These are phyloP conservation scores for Mohoua ochrocephala DNA, from an alignment of 2,113 vertebrate species.

Conservation along the genomic window DNA sequence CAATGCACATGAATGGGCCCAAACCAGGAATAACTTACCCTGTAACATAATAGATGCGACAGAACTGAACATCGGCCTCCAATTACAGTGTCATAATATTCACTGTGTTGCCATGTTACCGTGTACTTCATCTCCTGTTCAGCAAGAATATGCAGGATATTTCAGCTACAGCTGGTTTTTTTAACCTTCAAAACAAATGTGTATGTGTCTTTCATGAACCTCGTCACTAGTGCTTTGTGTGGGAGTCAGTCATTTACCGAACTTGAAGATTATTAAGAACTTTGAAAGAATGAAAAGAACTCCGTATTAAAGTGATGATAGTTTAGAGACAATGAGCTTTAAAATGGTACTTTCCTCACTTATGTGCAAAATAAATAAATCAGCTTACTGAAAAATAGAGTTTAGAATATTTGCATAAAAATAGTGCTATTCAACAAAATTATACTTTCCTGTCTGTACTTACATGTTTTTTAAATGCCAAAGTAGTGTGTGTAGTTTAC, in stretches of 20 bases:
- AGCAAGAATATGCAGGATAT: neutral
- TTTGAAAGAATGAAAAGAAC: neutral
- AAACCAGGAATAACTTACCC: neutral
- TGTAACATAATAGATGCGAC: neutral
- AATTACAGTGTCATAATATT: neutral
- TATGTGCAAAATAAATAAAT: neutral
- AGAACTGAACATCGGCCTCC: neutral
- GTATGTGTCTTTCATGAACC: neutral
- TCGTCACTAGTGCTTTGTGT: neutral
- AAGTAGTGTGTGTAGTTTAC: neutral
- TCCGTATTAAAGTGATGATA: neutral
- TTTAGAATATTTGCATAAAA: neutral
- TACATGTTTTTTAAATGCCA: neutral
- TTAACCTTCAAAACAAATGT: neutral
- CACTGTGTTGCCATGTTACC: neutral
- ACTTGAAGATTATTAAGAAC: neutral
- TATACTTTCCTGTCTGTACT: neutral
- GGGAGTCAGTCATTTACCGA: fast-evolving
- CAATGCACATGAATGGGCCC: neutral
- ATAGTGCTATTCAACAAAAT: neutral
- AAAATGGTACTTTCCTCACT: neutral
- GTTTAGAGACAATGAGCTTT: neutral
- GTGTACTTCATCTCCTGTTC: neutral
- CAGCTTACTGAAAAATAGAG: fast-evolving
- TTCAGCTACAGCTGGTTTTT: neutral